A percentile compares a stretch with the other conserved stretches of the same genome.
phyloP scores from a whole-genome alignment of 2,113 vertebrate species.

The Laterallus jamaicensis region DNA sequence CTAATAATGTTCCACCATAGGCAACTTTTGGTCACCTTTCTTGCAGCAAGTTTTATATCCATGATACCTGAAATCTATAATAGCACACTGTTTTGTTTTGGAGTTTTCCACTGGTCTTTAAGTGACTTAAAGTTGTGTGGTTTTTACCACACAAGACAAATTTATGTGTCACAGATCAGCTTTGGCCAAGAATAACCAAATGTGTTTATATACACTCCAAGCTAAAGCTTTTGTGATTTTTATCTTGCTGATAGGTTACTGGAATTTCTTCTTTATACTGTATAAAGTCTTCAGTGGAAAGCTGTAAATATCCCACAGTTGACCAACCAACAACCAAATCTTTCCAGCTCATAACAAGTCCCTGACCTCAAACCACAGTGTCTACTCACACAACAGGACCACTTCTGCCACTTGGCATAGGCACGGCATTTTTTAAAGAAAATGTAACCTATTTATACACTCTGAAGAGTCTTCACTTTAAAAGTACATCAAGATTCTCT shows the following conservation, averaged over 20 bases:
- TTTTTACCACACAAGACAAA: not conserved
- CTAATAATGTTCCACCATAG: not conserved
- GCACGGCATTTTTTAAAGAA: not conserved
- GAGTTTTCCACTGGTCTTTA: not conserved
- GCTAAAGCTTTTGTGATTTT: not conserved
- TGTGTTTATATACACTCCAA: not conserved
- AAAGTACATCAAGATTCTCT: not conserved
- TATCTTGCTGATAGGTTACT: not conserved
- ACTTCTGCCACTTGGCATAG: not conserved
- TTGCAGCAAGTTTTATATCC: not conserved
- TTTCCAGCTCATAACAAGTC: not conserved
- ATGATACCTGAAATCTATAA: not conserved
- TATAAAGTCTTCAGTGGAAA: not conserved
- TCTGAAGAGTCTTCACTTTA: not conserved
- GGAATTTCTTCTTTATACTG: not conserved
- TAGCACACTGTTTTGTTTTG: not conserved
- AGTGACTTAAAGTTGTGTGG: not conserved
- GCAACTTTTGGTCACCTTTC: not conserved
- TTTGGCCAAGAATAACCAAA: not conserved
- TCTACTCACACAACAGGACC: not conserved
- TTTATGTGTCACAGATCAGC: not conserved
- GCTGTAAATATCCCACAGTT: conserved; percentile 2
- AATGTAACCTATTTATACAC: conserved; percentile 17
- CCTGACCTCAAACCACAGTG: not conserved
- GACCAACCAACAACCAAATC: not conserved